Evolutionary conservation across 1,140 invertebrate genomes (phyloP), one percentile per base, ranked within the genome.

Genomic region (Phortica variegata): DNA sequence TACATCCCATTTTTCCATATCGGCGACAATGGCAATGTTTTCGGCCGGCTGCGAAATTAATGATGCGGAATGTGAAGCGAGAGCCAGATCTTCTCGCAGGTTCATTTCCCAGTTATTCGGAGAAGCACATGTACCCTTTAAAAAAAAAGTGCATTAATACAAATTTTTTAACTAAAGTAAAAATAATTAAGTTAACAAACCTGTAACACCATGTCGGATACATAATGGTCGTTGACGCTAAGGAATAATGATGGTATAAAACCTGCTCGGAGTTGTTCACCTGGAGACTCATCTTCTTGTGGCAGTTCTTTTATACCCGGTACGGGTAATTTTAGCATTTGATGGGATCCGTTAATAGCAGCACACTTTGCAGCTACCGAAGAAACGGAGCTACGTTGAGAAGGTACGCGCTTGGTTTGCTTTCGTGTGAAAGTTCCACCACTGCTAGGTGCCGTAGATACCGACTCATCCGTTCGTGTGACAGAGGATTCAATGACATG

Each of bases 11-110:
- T 82, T 86, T 60, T 91, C 89, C 51, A 86, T 85, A 65, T 95
- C 87, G 0, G 88, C 92, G 23, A 94, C 76, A 56, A 95, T 87
- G 53, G 88, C 91, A 8, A 93, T 81, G 48, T 89, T 84, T 72
- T 92, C 90, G 12, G 85, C 80, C 1, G 90, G 80, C 21, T 85
- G 82, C 56, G 90, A 84, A 72, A 88, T 79, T 21, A 84, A 73
- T 29, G 82, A 74, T 16, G 83, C 80, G 61, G 82, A 80, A 70
- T 83, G 80, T n/a, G 80, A 78, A 9, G 82, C 77, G 41, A 83
- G 62, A 9, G 77, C 71, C 23, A 88, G 73, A 65, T 83, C 81
- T 49, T 76, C 75, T 47, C 76, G 78, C 19, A 84, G 59, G 43
- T 65, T 68, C 48, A 65, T 60, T 59, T 81, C 78, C 81, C 82